Conservation (phyloP, 2,113 vertebrate genomes). For the Ginglymostoma cirratum region DNA sequence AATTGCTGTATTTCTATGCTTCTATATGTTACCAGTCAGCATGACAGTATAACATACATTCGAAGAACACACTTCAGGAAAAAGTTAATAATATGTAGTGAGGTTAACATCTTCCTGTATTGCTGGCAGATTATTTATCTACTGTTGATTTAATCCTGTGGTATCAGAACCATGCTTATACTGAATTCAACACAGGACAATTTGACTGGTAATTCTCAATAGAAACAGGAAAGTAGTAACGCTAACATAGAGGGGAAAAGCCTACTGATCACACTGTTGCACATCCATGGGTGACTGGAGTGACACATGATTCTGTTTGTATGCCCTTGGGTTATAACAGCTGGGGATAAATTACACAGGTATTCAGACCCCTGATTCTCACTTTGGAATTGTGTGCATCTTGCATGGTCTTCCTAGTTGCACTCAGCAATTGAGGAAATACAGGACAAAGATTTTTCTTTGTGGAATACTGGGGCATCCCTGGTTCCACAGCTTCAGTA, state of each 20-base stretch:
- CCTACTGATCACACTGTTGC: background rate
- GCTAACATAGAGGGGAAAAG: background rate
- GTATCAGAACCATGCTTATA: background rate
- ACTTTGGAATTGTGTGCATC: background rate
- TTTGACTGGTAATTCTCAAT: background rate
- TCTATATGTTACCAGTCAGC: too few species aligned
- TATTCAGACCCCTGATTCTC: background rate
- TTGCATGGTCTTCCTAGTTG: background rate
- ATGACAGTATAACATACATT: background rate
- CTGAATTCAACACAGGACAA: background rate
- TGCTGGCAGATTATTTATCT: background rate
- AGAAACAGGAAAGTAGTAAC: background rate
- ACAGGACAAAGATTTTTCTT: background rate
- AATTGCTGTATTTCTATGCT: too few species aligned
- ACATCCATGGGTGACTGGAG: background rate
- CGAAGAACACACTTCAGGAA: background rate
- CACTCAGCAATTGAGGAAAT: background rate
- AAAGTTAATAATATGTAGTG: background rate
- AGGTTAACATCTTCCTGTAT: background rate
- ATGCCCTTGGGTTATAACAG: background rate
- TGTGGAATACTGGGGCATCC: background rate
- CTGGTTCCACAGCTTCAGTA: background rate
- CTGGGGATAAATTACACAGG: background rate
- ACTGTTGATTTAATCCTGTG: background rate
- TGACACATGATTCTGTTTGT: background rate